These are phyloP conservation scores for Phoebastria nigripes DNA, from an alignment of 2,797 vertebrate genomes.

Conservation along the genomic window DNA sequence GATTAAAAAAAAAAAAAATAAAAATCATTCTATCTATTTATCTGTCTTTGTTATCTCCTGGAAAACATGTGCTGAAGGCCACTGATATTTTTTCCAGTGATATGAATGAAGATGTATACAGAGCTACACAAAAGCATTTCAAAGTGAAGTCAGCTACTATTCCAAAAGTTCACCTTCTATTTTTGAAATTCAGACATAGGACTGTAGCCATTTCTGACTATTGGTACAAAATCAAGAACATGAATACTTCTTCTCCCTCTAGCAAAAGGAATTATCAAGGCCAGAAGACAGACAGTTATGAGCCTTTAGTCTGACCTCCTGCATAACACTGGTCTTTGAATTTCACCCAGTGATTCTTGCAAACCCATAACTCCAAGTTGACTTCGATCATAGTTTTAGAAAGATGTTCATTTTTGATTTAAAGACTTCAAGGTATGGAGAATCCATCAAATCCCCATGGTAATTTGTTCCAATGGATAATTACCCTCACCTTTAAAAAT, in stretches of 20 bases:
- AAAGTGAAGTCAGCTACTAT: background rate
- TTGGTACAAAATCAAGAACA: constrained; percentile 5
- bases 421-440: constrained; percentile 3
- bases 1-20: background rate
- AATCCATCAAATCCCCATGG: background rate
- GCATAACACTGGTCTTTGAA: background rate
- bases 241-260: background rate
- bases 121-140: background rate
- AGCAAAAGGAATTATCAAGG: background rate
- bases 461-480: background rate
- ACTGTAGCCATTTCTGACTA: background rate
- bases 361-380: background rate
- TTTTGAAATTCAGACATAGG: background rate
- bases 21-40: background rate
- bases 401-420: background rate
- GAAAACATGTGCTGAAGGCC: background rate
- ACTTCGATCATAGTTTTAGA: background rate
- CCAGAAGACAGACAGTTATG: background rate
- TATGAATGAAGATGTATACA: background rate
- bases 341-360: background rate
- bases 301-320: background rate
- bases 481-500: constrained; percentile 11
- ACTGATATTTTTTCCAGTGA: background rate
- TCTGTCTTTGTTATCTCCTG: background rate
- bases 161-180: background rate